phyloP scores from a whole-genome alignment of 2,797 vertebrate genomes.

The Etheostoma perlongum region DNA sequence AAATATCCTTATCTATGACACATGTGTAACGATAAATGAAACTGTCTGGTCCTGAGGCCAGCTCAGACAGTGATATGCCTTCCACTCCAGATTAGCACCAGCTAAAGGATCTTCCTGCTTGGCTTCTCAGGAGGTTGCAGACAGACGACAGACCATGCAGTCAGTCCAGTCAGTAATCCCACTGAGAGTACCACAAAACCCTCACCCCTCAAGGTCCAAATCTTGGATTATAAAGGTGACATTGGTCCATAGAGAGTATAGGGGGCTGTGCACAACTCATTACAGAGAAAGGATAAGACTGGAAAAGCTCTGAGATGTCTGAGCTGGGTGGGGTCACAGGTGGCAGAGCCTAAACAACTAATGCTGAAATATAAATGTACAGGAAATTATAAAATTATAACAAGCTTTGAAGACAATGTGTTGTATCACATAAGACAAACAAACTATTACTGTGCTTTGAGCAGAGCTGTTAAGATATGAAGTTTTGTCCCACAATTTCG shows the following conservation, averaged over 20 bases:
- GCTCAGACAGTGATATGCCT: constrained; percentile 39
- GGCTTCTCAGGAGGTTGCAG: constrained; percentile 47
- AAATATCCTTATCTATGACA: constrained; percentile 54
- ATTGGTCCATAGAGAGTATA: constrained; percentile 58
- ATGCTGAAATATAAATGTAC: constrained; percentile 19
- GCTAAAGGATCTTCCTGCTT: constrained; percentile 50
- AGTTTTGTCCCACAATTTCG: neutral
- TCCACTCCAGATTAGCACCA: constrained; percentile 64
- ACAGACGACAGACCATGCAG: constrained; percentile 77
- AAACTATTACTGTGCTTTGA: constrained; percentile 3
- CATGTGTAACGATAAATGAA: constrained; percentile 44
- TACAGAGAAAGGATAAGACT: constrained; percentile 75
- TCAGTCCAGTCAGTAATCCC: constrained; percentile 71
- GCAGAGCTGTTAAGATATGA: constrained; percentile 1
- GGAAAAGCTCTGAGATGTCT: constrained; percentile 58
- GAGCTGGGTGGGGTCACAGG: constrained; percentile 50
- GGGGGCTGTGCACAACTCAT: constrained; percentile 63
- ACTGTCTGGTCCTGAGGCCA: constrained; percentile 22
- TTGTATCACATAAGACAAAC: neutral
- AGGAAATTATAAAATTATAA: constrained; percentile 1
- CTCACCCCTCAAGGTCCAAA: constrained; percentile 43
- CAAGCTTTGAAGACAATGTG: neutral
- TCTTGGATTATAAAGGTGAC: constrained; percentile 77
- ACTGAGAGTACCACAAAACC: constrained; percentile 40
- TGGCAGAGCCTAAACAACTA: constrained; percentile 19